Percentiles rank a stretch among this genome's conserved stretches.
Evolutionary conservation across 2,888 invertebrate species (phyloP).

Genomic region (Holacanthella duospinosa): DNA sequence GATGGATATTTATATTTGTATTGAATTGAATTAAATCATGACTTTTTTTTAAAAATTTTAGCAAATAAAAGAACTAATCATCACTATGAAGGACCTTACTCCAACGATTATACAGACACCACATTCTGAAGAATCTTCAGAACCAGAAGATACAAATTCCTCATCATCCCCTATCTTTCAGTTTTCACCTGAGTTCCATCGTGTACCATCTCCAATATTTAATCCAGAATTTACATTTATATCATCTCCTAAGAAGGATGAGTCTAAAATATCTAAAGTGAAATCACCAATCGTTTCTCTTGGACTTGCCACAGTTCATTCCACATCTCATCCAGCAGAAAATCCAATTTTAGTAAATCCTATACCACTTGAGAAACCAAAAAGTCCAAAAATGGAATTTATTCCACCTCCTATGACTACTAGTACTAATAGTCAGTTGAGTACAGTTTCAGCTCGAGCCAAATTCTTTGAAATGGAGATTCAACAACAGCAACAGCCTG

Average conservation of each 20-base stretch:
- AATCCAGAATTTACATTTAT: conserved; percentile 18
- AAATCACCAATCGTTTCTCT: not conserved
- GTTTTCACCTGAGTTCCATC: conserved; percentile 33
- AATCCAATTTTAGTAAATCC: not conserved
- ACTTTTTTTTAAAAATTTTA: not conserved
- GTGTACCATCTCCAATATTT: conserved; percentile 32
- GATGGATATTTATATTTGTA: no score
- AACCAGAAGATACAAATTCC: conserved; percentile 20
- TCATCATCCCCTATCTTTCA: conserved; percentile 24
- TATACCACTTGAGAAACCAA: conserved; percentile 10
- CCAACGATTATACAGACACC: not conserved
- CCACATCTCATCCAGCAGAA: not conserved
- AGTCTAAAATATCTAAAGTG: not conserved
- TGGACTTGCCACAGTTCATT: not conserved
- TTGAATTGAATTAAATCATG: no score
- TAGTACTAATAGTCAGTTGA: not conserved
- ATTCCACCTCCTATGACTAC: not conserved
- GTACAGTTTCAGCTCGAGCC: conserved; percentile 60
- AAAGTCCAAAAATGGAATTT: not conserved
- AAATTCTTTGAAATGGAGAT: conserved; percentile 92
- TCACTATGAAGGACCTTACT: not conserved
- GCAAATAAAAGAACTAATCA: not conserved
- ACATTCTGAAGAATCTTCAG: conserved; percentile 12
- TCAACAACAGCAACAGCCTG: conserved; percentile 70
- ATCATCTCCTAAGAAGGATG: conserved; percentile 11